Percentiles rank a stretch among this genome's conserved stretches.
Evolutionary conservation across 1,140 invertebrate species (phyloP).

Genomic region (Hesperophylax magnus): DNA sequence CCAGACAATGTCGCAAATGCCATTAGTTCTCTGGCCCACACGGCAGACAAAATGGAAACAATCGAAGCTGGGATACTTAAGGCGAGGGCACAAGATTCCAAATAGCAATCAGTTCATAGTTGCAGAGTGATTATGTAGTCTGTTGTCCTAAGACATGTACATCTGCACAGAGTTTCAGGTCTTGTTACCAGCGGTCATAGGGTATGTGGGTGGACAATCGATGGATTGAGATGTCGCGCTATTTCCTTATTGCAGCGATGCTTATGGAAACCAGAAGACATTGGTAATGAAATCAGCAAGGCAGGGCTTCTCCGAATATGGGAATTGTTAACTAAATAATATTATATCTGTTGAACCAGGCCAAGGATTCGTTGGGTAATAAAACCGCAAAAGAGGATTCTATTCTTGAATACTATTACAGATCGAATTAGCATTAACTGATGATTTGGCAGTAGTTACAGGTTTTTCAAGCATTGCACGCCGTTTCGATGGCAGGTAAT

Average conservation of each 20-base stretch:
- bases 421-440: too few relatives aligned
- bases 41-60: not conserved
- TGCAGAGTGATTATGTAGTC: too few relatives aligned
- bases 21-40: slow-evolving; percentile 5
- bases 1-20: not conserved
- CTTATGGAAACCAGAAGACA: slow-evolving; percentile 26
- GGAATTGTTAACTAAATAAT: slow-evolving; percentile 2
- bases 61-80: not conserved
- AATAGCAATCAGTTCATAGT: not conserved
- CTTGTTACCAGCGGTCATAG: too few relatives aligned
- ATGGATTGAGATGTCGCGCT: slow-evolving; percentile 26
- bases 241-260: slow-evolving; percentile 21
- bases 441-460: too few relatives aligned
- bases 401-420: too few relatives aligned
- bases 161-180: not conserved
- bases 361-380: not conserved
- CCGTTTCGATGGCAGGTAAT: too few relatives aligned
- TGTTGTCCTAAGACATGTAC: not conserved
- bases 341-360: not conserved
- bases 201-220: slow-evolving; percentile 5
- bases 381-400: too few relatives aligned
- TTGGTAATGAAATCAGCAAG: slow-evolving; percentile 9
- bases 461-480: too few relatives aligned
- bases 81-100: not conserved
- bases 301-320: not conserved